Conservation (phyloP, 2,888 invertebrate genomes). For the Drosophila mulleri region DNA sequence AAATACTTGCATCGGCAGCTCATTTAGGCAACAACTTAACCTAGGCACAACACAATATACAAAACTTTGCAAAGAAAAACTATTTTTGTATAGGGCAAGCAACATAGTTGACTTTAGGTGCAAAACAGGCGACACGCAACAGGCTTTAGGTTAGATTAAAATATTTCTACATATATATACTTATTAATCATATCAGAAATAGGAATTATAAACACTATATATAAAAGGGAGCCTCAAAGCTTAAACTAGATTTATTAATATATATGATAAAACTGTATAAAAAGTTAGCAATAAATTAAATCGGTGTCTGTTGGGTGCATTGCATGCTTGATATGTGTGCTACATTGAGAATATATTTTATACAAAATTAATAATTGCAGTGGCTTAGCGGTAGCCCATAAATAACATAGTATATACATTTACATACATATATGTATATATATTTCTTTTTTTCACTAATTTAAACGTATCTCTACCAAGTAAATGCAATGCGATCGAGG, state of each 20-base stretch:
- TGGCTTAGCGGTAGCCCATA: slow-evolving; percentile 52
- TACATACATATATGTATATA: slow-evolving; percentile 17
- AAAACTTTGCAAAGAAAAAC: slow-evolving; percentile 16
- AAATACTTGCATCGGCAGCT: slow-evolving; percentile 52
- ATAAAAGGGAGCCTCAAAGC: slow-evolving; percentile 2
- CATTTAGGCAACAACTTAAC: slow-evolving; percentile 83
- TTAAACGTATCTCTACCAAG: slow-evolving; percentile 35
- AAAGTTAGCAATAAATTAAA: slow-evolving; percentile 1
- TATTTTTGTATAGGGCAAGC: slow-evolving; percentile 8
- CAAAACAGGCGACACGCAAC: slow-evolving; percentile 36
- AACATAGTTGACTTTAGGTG: slow-evolving; percentile 10
- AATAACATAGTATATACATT: slow-evolving; percentile 48
- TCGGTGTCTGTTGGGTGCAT: slow-evolving; percentile 13
- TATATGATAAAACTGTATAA: not conserved
- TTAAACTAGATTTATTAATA: not conserved
- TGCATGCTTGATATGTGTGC: slow-evolving; percentile 47
- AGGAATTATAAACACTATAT: not conserved
- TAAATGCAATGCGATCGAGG: slow-evolving; percentile 32
- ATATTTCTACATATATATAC: not conserved
- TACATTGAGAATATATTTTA: slow-evolving; percentile 20
- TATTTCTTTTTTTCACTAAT: slow-evolving; percentile 26
- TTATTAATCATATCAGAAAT: not conserved
- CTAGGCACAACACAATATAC: slow-evolving; percentile 67
- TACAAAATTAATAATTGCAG: slow-evolving; percentile 42
- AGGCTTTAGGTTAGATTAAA: slow-evolving; percentile 2